Conservation (phyloP, 2,113 vertebrate species). For the Malaclemys terrapin region DNA sequence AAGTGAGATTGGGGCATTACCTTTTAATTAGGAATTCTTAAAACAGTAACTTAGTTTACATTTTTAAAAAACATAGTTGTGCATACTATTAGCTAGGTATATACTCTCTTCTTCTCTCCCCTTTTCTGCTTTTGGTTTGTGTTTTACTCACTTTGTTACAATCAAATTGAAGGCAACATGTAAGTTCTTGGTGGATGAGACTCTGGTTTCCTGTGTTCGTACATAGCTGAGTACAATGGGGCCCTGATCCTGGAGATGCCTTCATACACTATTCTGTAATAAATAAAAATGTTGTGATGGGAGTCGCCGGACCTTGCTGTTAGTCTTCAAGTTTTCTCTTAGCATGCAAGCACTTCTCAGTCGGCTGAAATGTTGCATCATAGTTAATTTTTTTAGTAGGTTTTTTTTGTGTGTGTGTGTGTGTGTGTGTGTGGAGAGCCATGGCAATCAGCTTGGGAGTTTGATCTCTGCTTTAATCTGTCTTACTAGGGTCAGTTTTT, state of each 20-base stretch:
- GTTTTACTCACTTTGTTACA: neutral
- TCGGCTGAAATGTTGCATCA: neutral
- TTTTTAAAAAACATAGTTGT: neutral
- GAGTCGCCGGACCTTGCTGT: neutral
- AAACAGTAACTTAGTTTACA: neutral
- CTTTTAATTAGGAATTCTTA: neutral
- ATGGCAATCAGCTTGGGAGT: neutral
- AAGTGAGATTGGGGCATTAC: neutral
- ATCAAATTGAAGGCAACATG: neutral
- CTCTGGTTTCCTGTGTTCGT: neutral
- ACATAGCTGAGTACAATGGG: neutral
- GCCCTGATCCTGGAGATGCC: neutral
- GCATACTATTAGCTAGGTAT: neutral
- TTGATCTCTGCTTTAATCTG: neutral
- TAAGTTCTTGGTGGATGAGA: neutral
- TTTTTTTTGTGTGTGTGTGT: neutral
- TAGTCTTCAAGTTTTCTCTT: neutral
- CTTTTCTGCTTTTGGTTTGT: neutral
- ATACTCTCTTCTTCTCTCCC: neutral
- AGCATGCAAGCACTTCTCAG: rapidly evolving
- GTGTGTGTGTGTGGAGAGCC: neutral
- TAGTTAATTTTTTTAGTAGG: rapidly evolving
- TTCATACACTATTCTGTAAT: neutral
- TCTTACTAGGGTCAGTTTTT: neutral
- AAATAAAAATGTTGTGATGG: neutral